These are phyloP conservation scores for Temnothorax nylanderi DNA, from an alignment of 1,140 invertebrate species.

Conservation along the genomic window DNA sequence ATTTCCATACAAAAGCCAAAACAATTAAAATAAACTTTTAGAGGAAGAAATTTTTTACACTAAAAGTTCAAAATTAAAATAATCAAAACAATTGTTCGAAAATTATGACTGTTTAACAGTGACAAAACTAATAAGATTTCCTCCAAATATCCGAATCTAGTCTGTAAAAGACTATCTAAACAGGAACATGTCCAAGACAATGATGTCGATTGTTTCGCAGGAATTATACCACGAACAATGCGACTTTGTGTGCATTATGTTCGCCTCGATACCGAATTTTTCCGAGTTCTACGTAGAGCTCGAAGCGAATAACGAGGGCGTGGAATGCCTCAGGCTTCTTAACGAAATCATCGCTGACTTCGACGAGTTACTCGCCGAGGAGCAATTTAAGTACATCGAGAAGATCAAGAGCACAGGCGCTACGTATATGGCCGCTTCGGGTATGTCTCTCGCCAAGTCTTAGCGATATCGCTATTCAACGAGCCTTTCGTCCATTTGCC, in stretches of 20 bases:
- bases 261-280: conserved; percentile 98
- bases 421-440: conserved; percentile 98
- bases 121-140: not conserved
- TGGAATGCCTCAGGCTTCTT: conserved; percentile 96
- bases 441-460: conserved; percentile 82
- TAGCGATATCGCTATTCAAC: not conserved
- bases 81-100: not conserved
- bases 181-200: not conserved
- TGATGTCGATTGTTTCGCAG: conserved; percentile 84
- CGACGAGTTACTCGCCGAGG: conserved; percentile 95
- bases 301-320: conserved; percentile 97
- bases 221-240: conserved; percentile 98
- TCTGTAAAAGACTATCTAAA: not conserved
- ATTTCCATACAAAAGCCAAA: not conserved
- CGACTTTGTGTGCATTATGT: conserved; percentile 97
- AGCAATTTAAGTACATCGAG: conserved; percentile 95
- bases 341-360: conserved; percentile 99
- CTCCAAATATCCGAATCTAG: not conserved
- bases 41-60: not conserved
- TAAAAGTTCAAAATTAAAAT: not conserved
- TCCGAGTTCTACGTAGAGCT: conserved; percentile 98
- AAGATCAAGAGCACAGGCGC: conserved; percentile 99
- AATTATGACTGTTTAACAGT: not conserved
- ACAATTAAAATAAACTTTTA: not conserved
- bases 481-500: not conserved